Evolutionary conservation across 2,113 vertebrate genomes (phyloP).

Genomic region (Bujurquina vittata): DNA sequence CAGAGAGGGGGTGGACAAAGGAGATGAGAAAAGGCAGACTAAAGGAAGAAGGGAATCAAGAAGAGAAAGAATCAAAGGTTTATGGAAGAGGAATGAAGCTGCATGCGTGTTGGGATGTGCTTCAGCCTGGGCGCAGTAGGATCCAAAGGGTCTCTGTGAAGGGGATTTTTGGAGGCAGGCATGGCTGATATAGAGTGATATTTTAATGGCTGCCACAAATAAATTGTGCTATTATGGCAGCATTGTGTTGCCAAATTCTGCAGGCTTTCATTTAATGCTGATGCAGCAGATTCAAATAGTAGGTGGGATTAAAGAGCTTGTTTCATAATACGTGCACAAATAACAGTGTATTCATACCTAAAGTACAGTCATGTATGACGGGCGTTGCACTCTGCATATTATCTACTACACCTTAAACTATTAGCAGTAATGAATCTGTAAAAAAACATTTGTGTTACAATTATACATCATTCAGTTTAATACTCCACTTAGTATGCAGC

Average conservation of each 20-base stretch:
- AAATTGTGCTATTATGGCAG: conserved; percentile 46
- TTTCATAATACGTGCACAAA: conserved; percentile 53
- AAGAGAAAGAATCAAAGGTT: conserved; percentile 64
- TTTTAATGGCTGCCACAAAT: conserved; percentile 48
- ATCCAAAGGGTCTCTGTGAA: conserved; percentile 43
- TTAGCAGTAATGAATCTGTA: not conserved
- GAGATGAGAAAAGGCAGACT: conserved; percentile 42
- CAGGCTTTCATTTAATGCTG: conserved; percentile 54
- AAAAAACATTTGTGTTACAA: too few species aligned
- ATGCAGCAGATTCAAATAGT: conserved; percentile 60
- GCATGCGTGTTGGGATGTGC: conserved; percentile 32
- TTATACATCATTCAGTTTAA: not conserved
- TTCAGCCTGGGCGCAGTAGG: conserved; percentile 38
- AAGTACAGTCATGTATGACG: not conserved
- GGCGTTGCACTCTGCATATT: not conserved
- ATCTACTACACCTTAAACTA: not conserved
- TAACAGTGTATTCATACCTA: conserved; percentile 41
- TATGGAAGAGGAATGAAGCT: conserved; percentile 50
- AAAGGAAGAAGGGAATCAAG: conserved; percentile 45
- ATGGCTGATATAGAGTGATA: conserved; percentile 24
- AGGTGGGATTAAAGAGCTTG: conserved; percentile 50
- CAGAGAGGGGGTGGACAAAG: conserved; percentile 65
- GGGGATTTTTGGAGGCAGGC: conserved; percentile 26
- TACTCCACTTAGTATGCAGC: not conserved
- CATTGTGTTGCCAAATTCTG: conserved; percentile 61